A percentile compares a stretch with the other conserved stretches of the same genome.
Conservation (phyloP, 2,888 invertebrate genomes). For the Habroteleia sp. region DNA sequence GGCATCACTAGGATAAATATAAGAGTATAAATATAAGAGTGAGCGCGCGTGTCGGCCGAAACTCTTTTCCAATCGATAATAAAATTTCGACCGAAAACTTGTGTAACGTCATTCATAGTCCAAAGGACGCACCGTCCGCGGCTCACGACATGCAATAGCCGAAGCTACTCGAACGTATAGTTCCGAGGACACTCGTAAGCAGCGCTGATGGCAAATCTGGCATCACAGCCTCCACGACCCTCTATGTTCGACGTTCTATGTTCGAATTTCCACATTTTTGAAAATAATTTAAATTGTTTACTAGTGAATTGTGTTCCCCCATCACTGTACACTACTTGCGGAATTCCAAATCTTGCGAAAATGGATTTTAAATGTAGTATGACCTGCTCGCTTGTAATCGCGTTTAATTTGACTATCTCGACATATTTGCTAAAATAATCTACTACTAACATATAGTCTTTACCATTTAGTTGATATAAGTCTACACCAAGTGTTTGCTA, state of each 20-base stretch:
- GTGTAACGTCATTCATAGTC: too few relatives aligned
- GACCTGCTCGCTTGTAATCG: slow-evolving; percentile 51
- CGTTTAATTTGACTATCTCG: slow-evolving; percentile 27
- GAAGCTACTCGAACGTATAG: too few relatives aligned
- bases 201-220: too few relatives aligned
- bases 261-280: slow-evolving; percentile 28
- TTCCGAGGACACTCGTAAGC: too few relatives aligned
- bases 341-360: slow-evolving; percentile 63
- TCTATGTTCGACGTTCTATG: slow-evolving; percentile 22
- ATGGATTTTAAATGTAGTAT: slow-evolving; percentile 69
- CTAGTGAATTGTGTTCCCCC: slow-evolving; percentile 24
- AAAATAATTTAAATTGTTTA: slow-evolving; percentile 30
- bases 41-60: too few relatives aligned
- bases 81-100: too few relatives aligned
- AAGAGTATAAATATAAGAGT: too few relatives aligned
- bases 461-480: slow-evolving; percentile 24
- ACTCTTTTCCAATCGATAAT: too few relatives aligned
- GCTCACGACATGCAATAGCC: too few relatives aligned
- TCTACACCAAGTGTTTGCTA: slow-evolving; percentile 54
- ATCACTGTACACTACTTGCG: slow-evolving; percentile 63
- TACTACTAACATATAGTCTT: slow-evolving; percentile 40
- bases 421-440: slow-evolving; percentile 60
- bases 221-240: too few relatives aligned
- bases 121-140: too few relatives aligned
- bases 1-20: too few relatives aligned